Conservation (phyloP, 2,113 vertebrate genomes). For the Paradoxurus hermaphroditus region DNA sequence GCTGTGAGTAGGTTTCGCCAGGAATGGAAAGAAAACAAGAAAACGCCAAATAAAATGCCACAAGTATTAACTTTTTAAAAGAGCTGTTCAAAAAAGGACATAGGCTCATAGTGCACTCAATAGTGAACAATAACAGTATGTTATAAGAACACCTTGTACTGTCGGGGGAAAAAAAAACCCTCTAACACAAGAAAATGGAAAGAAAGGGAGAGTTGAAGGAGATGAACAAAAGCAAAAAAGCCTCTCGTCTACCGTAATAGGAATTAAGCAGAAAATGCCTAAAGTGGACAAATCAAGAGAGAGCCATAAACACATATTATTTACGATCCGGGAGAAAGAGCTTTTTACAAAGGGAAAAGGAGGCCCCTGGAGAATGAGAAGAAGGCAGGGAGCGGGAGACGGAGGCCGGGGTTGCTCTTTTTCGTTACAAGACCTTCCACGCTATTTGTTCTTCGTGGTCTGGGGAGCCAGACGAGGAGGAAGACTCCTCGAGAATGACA, state of each 20-base stretch:
- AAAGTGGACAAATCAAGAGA: background rate
- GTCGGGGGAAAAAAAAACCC: background rate
- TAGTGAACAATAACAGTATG: background rate
- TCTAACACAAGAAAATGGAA: background rate
- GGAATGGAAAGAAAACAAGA: background rate
- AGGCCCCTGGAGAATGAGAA: background rate
- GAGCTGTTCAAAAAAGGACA: background rate
- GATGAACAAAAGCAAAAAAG: background rate
- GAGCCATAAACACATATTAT: background rate
- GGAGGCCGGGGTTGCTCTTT: background rate
- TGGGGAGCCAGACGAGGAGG: background rate
- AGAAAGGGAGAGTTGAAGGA: background rate
- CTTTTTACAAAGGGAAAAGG: constrained; percentile 17
- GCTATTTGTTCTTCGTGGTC: background rate
- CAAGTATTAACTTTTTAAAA: background rate
- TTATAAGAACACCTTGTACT: background rate
- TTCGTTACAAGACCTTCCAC: background rate
- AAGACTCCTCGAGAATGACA: fast-evolving
- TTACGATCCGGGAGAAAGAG: constrained; percentile 28
- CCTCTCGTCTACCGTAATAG: background rate
- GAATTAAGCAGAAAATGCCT: background rate
- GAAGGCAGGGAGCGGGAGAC: background rate
- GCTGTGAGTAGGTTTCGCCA: background rate
- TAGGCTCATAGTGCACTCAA: background rate
- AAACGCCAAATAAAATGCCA: background rate